Conservation (phyloP, 2,797 vertebrate species). For the Gephyroberyx darwinii region DNA sequence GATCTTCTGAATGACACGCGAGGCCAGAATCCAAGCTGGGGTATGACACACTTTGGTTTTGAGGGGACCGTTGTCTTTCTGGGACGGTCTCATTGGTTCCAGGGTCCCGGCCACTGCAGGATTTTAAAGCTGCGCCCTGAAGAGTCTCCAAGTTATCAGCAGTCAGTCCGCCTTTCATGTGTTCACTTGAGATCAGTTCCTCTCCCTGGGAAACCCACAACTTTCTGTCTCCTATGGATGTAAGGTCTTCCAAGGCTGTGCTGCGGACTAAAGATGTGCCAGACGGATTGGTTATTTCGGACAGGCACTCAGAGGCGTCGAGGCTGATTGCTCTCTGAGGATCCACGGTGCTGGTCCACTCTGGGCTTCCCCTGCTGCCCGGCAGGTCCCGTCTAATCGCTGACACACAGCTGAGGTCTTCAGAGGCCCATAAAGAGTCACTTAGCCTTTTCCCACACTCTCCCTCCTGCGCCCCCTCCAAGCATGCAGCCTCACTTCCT, state of each 20-base stretch:
- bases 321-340: slow-evolving; percentile 72
- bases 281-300: slow-evolving; percentile 49
- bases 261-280: slow-evolving; percentile 71
- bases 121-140: background rate
- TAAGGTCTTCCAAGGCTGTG: slow-evolving; percentile 78
- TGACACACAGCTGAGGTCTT: slow-evolving; percentile 60
- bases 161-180: slow-evolving; percentile 24
- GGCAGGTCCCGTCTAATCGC: slow-evolving; percentile 35
- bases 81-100: background rate
- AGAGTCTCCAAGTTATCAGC: slow-evolving; percentile 15
- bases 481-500: slow-evolving; percentile 48
- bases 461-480: slow-evolving; percentile 31
- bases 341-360: slow-evolving; percentile 51
- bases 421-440: slow-evolving; percentile 66
- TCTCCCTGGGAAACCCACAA: slow-evolving; percentile 3
- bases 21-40: slow-evolving; percentile 4
- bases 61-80: slow-evolving; percentile 22
- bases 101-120: slow-evolving; percentile 17
- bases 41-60: background rate
- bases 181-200: slow-evolving; percentile 7
- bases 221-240: slow-evolving; percentile 64
- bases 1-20: slow-evolving; percentile 29
- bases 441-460: slow-evolving; percentile 68
- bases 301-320: slow-evolving; percentile 70
- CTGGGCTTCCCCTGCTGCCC: slow-evolving; percentile 52